Percentiles rank a stretch among this genome's conserved stretches.
phyloP scores from a whole-genome alignment of 2,113 vertebrate genomes.

The Todiramphus saurophagus region DNA sequence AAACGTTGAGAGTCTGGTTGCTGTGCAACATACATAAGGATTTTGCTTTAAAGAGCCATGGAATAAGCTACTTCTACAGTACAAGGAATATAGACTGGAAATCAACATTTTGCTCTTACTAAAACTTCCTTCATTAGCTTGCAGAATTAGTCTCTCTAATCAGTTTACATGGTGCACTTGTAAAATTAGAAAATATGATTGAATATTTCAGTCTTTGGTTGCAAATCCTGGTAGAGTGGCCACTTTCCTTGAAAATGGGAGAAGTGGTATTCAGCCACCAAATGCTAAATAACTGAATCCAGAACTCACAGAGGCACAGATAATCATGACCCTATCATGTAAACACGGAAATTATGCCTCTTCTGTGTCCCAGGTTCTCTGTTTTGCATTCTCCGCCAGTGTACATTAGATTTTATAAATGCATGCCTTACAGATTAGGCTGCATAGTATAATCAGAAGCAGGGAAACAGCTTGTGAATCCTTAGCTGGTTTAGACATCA shows the following conservation, averaged over 20 bases:
- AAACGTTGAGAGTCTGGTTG: neutral
- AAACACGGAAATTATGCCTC: neutral
- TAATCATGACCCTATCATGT: neutral
- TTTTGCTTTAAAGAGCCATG: neutral
- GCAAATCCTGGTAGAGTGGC: neutral
- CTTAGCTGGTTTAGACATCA: neutral
- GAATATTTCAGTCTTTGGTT: neutral
- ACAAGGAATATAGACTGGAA: neutral
- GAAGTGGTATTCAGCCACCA: neutral
- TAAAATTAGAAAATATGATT: neutral
- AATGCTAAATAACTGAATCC: neutral
- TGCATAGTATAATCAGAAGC: neutral
- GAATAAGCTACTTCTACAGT: neutral
- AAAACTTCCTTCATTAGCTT: neutral
- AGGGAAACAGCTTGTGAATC: neutral
- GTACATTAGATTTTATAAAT: neutral
- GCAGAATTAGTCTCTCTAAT: neutral
- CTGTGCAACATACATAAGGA: neutral
- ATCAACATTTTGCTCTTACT: neutral
- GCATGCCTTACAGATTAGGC: neutral
- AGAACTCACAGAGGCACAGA: neutral
- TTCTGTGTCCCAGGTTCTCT: neutral
- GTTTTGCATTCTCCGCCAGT: neutral
- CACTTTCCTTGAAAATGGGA: neutral
- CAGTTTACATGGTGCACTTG: neutral